Conservation (phyloP, 2,797 vertebrate species). For the Nyctibius grandis region DNA sequence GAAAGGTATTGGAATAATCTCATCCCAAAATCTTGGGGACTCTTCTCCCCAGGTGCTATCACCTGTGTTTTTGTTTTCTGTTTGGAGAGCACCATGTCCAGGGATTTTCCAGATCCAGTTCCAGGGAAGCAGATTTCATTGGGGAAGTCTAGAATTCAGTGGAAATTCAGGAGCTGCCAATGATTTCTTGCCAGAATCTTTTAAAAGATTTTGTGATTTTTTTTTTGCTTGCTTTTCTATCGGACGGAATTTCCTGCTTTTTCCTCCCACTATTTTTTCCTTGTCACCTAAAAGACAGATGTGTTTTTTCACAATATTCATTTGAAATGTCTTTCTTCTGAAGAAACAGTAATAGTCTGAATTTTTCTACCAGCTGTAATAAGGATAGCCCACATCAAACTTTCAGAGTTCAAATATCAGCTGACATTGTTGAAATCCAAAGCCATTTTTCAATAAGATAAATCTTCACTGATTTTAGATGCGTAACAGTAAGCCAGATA, state of each 20-base stretch:
- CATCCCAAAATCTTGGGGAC: not conserved
- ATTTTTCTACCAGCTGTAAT: not conserved
- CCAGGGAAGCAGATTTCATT: not conserved
- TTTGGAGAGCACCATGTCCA: not conserved
- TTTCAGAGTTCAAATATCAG: not conserved
- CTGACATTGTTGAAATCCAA: not conserved
- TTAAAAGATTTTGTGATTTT: not conserved
- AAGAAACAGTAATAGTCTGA: not conserved
- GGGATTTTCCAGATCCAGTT: not conserved
- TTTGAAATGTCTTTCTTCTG: not conserved
- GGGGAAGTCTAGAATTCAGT: not conserved
- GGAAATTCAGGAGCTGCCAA: conserved; percentile 21
- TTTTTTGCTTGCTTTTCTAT: not conserved
- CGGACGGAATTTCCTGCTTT: not conserved
- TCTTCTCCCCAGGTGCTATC: not conserved
- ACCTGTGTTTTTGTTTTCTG: not conserved
- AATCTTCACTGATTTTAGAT: not conserved
- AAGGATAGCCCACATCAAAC: not conserved
- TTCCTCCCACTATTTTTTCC: not conserved
- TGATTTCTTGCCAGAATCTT: conserved; percentile 1
- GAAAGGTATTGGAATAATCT: not conserved
- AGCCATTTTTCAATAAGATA: not conserved
- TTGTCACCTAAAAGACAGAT: not conserved
- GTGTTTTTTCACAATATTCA: not conserved
- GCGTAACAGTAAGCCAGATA: not conserved